Evolutionary conservation across 2,113 vertebrate genomes (phyloP).

Genomic region (Leucoraja erinaceus): DNA sequence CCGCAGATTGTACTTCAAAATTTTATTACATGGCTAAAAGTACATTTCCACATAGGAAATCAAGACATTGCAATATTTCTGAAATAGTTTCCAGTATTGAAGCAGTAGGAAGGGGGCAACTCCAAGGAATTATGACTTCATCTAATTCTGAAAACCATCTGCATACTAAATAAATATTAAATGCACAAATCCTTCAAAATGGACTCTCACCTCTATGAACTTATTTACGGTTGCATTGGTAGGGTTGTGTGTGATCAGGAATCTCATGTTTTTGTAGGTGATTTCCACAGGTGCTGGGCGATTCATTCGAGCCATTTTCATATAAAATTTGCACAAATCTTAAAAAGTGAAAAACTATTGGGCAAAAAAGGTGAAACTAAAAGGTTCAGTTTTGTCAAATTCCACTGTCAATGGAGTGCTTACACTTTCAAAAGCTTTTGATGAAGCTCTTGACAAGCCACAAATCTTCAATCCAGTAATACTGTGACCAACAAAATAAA

Average conservation of each 20-base stretch:
- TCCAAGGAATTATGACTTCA: background rate
- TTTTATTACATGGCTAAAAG: background rate
- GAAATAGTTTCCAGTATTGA: background rate
- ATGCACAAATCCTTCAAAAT: background rate
- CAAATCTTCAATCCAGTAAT: slow-evolving; percentile 87
- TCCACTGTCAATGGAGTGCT: slow-evolving; percentile 67
- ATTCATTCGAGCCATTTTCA: slow-evolving; percentile 97
- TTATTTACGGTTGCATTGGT: slow-evolving; percentile 98
- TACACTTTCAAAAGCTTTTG: slow-evolving; percentile 62
- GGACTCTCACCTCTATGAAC: slow-evolving; percentile 89
- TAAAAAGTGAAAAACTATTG: slow-evolving; percentile 58
- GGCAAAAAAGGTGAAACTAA: slow-evolving; percentile 54
- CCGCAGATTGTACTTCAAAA: background rate
- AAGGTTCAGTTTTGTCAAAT: slow-evolving; percentile 63
- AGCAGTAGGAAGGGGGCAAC: background rate
- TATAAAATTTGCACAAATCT: slow-evolving; percentile 54
- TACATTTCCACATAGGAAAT: background rate
- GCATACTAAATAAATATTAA: background rate
- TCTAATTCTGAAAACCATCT: background rate
- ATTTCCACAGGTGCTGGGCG: slow-evolving; percentile 98
- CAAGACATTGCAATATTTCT: background rate
- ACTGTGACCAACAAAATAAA: slow-evolving; percentile 75
- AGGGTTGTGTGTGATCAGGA: slow-evolving; percentile 98
- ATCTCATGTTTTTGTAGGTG: slow-evolving; percentile 99
- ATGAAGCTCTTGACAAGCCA: slow-evolving; percentile 75